phyloP scores from a whole-genome alignment of 1,140 invertebrate species.

The Plutomurus gul region DNA sequence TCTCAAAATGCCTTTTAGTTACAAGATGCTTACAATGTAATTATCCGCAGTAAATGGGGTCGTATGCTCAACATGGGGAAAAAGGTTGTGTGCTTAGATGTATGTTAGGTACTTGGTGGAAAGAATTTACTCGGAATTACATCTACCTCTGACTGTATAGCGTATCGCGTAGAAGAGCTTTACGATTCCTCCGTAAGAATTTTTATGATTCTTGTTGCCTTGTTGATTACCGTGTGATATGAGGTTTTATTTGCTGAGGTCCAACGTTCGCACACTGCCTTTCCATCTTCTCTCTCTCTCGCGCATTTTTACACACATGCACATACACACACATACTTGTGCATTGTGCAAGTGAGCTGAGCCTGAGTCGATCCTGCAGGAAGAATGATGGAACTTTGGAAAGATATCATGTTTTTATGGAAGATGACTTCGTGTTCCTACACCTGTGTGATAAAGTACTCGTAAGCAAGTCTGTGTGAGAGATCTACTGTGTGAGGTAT shows the following conservation, averaged over 20 bases:
- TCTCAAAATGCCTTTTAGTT: slow-evolving; percentile 48
- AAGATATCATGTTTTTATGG: slow-evolving; percentile 40
- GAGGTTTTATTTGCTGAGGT: slow-evolving; percentile 50
- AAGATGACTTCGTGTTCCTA: slow-evolving; percentile 34
- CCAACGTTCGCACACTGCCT: background rate
- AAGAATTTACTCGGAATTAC: slow-evolving; percentile 4
- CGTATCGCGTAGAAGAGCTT: slow-evolving; percentile 17
- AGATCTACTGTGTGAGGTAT: background rate
- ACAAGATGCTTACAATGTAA: slow-evolving; percentile 54
- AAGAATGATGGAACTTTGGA: slow-evolving; percentile 38
- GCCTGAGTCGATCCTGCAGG: background rate
- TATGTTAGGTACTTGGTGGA: slow-evolving; percentile 14
- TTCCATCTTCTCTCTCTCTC: slow-evolving; percentile 5
- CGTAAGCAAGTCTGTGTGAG: background rate
- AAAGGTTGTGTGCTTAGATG: slow-evolving; percentile 27
- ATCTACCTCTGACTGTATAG: slow-evolving; percentile 21
- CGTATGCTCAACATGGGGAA: slow-evolving; percentile 32
- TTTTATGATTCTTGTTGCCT: slow-evolving; percentile 54
- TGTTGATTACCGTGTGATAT: slow-evolving; percentile 53
- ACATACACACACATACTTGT: background rate
- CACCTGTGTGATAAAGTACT: slow-evolving; percentile 39
- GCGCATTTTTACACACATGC: background rate
- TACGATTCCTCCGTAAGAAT: slow-evolving; percentile 48
- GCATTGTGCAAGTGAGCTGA: background rate
- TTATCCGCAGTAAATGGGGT: slow-evolving; percentile 52